Conservation (phyloP, 2,113 vertebrate species). For the Phaethon lepturus region DNA sequence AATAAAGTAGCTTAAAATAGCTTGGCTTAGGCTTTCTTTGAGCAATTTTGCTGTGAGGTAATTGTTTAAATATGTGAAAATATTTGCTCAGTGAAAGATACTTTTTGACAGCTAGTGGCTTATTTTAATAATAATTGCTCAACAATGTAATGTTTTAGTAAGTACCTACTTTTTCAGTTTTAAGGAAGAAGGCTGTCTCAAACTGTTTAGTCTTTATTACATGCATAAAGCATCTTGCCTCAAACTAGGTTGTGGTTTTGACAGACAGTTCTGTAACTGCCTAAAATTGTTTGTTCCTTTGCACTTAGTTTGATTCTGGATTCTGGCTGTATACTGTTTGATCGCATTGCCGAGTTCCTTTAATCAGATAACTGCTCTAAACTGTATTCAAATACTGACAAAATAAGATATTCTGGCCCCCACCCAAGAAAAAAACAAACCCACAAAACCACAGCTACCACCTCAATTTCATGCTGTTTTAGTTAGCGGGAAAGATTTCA, state of each 20-base stretch:
- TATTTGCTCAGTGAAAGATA: slow-evolving; percentile 6
- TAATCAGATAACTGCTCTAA: background rate
- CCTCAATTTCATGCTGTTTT: background rate
- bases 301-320: background rate
- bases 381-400: background rate
- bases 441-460: no score
- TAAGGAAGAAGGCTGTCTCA: background rate
- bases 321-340: background rate
- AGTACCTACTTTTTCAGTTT: background rate
- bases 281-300: background rate
- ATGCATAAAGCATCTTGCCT: background rate
- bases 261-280: background rate
- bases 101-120: slow-evolving; percentile 13
- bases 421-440: background rate
- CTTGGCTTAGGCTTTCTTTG: background rate
- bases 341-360: background rate
- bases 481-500: background rate
- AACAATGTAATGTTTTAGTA: slow-evolving; percentile 3
- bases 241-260: background rate
- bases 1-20: background rate
- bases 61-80: slow-evolving; percentile 17
- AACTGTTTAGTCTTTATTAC: slow-evolving; percentile 15
- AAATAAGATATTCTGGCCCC: background rate
- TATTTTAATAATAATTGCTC: slow-evolving; percentile 13
- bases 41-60: background rate